Evolutionary conservation across 2,113 vertebrate species (phyloP), one percentile per base, ranked within the genome.

Genomic region (Cyrtonyx montezumae): DNA sequence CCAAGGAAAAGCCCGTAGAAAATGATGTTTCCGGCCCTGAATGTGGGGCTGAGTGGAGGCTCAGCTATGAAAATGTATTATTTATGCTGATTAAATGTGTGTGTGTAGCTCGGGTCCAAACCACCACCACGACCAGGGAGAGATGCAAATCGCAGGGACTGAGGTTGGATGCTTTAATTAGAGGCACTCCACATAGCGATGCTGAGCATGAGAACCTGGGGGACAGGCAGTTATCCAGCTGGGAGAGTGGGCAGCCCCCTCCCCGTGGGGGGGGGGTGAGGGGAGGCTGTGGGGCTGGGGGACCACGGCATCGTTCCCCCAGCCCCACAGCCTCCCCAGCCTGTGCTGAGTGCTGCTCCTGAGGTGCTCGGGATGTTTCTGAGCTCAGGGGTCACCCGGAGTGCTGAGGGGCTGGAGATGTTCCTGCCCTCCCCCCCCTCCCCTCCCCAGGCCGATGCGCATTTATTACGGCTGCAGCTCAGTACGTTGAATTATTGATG

Each of bases 401-500:
- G 13, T 48, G 11, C 13, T 18, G 53, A 55, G 34, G 34, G 59
- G 36, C 36, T 37, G 61, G 36, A 36, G 51, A 2, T 19, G 55
- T 19, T 55, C 61, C 25, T 28, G 61, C 25, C 62, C 37, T 17
- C 32, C 55, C 18, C 37, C n/a, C 61, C 18, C 37, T 30, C 61
- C 58, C 45, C n/a, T 13, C 10, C 61, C 46, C 78, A 67, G 81
- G 69, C 12, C 25, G 74, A 13, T 0, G 37, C 0, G 0, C 2
- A 0, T 69, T 62, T 45, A 69, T 86, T 77, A 84, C 65, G 63
- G 63, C 83, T 40, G 73, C 91, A 63, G 67, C 58, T 3, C 53
- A 83, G 75, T 32, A 32, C 0, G 2, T 81, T 83, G 87, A 91
- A 89, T 94, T 91, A 86, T 91, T 86, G 84, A 91, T 88, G 87